Evolutionary conservation across 2,888 invertebrate genomes (phyloP), one percentile per base, ranked within the genome.

Genomic region (Parasteatoda lunata): DNA sequence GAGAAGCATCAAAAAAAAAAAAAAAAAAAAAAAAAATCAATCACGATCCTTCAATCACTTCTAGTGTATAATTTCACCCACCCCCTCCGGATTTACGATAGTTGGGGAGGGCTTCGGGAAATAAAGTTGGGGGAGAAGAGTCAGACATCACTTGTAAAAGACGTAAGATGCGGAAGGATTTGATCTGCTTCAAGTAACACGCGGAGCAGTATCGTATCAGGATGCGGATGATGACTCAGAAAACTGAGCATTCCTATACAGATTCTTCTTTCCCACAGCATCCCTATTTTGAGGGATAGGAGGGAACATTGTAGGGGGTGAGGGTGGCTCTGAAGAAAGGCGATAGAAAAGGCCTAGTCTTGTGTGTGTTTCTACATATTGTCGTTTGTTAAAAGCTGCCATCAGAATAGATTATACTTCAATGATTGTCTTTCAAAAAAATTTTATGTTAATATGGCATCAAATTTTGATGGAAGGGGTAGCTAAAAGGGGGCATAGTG

Each of bases 41-140:
- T 84, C 77, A 77, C 66, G 72, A 72, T 49, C 71, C 77, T 84
- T 75, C 83, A 84, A 66, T 84, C 83, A 81, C 81, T 75, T 69
- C 75, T 75, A 54, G 73, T 54, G 81, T 81, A 81, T 81, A 76
- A 81, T 81, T 81, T 81, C 15, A 45, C 5, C 75, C 48, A 70
- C 70, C 73, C 48, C 54, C 66, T 64, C 8, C 30, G 75, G 75
- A 81, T 75, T 75, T 68, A 51, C 59, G 70, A 64, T 8, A 66
- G 13, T 70, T 47, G 72, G 15, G 54, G 59, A 30, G 54, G 4
- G 59, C 59, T 59, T n/a, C 59, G 59, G 59, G 59, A 59, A 59
- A 59, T 4, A 59, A n/a, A 59, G 75, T 5, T 75, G 75, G 76
- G 45, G 66, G 49, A 13, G 47, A 65, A 45, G 66, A 48, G 76